Evolutionary conservation across 2,888 invertebrate genomes (phyloP), one percentile per base, ranked within the genome.

Genomic region (Coenonympha glycerion): DNA sequence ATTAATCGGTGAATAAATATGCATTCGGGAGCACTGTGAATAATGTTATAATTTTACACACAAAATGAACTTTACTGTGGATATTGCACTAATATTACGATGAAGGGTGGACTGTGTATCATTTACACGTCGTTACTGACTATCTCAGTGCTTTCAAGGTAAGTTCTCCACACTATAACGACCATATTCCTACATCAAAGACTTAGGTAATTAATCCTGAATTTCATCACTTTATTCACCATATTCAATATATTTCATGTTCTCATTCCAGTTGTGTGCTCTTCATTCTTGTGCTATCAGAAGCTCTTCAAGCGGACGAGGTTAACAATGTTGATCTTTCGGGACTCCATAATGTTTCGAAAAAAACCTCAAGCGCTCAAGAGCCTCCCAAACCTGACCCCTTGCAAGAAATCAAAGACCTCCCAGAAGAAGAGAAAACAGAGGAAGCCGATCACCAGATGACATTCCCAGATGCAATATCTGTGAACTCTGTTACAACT

Each of bases 51-150:
- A 73, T 71, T 75, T 78, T 76, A 69, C 76, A 72, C 77, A 78
- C 82, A 84, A 84, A 87, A 87, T 87, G 87, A 64, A 82, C 84
- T 76, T 70, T 77, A 81, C 72, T 77, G 79, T 80, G 73, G 76
- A 82, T 80, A 76, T 80, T 70, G 79, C 74, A 77, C 58, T 83
- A 64, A 79, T 80, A 74, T 72, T 86, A 89, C 82, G 83, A 91
- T 91, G 91, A 90, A 89, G 89, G 85, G 88, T 76, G 87, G 87
- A 68, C 76, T 90, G 69, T 85, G 85, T 73, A 73, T 87, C 63
- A 83, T 90, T 69, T 89, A 89, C 76, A 90, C 89, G 86, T 89
- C 88, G 70, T 79, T 90, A 69, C 83, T 90, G 79, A 87, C 90
- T 57, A 88, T 89, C 69, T 90, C 88, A 68, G 79, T 90, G 66